Evolutionary conservation across 2,888 invertebrate genomes (phyloP).

Genomic region (Apodemia mormo): DNA sequence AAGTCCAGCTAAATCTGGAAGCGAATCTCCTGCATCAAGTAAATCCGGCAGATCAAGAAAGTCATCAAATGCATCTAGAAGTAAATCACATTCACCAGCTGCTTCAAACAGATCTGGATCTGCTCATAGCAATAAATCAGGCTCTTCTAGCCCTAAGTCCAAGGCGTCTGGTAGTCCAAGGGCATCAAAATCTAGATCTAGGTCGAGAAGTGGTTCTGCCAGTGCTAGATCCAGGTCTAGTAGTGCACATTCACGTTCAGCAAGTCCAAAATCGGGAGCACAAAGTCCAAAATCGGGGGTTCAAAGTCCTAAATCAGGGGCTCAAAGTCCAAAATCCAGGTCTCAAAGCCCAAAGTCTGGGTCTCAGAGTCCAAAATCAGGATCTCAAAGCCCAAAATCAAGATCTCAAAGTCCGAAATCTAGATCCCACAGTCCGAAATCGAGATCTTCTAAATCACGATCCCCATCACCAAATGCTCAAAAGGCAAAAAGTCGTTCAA

Average conservation of each 20-base stretch:
- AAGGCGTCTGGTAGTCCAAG: conserved; percentile 67
- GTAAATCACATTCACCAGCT: conserved; percentile 72
- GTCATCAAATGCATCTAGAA: conserved; percentile 65
- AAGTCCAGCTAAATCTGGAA: conserved; percentile 67
- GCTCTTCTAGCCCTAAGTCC: conserved; percentile 69
- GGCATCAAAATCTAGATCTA: conserved; percentile 59
- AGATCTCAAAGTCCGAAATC: conserved; percentile 58
- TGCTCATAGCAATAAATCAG: conserved; percentile 71
- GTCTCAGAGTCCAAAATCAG: conserved; percentile 53
- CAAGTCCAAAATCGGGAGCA: conserved; percentile 47
- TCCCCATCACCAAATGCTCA: conserved; percentile 50
- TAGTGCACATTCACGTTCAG: conserved; percentile 55
- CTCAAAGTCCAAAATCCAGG: conserved; percentile 54
- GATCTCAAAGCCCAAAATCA: conserved; percentile 49
- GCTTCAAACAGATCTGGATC: conserved; percentile 68
- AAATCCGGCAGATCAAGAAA: conserved; percentile 57
- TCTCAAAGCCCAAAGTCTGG: conserved; percentile 56
- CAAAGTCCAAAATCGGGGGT: conserved; percentile 52
- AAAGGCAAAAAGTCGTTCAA: conserved; percentile 54
- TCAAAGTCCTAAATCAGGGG: conserved; percentile 57
- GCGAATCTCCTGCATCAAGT: conserved; percentile 71
- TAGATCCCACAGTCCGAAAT: conserved; percentile 22
- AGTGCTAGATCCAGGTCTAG: conserved; percentile 46
- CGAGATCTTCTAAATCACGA: conserved; percentile 45
- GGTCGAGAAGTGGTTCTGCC: conserved; percentile 58